These are phyloP conservation scores for Andrena hattorfiana DNA, from an alignment of 2,888 invertebrate species.

Conservation along the genomic window DNA sequence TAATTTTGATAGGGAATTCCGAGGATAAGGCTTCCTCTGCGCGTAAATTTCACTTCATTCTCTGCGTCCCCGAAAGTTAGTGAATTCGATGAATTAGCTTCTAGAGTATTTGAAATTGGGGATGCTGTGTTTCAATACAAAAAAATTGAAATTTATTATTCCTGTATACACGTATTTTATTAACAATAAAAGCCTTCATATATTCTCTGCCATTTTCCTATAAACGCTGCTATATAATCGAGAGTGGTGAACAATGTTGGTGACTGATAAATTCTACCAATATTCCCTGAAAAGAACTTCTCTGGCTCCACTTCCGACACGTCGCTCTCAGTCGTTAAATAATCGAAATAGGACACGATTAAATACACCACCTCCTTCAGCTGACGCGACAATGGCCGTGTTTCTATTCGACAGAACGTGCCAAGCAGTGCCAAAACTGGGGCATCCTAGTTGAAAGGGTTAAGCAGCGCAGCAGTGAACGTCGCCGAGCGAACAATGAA, in stretches of 20 bases:
- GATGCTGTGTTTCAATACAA: neutral
- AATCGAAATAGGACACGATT: no score
- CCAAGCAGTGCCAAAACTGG: constrained; percentile 25
- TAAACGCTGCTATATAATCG: no score
- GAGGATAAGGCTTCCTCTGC: neutral
- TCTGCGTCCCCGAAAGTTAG: neutral
- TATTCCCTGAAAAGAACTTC: no score
- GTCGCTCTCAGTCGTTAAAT: no score
- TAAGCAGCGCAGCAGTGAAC: constrained; percentile 13
- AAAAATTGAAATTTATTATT: no score
- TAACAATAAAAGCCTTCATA: no score
- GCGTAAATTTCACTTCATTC: neutral
- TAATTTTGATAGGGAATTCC: constrained; percentile 37
- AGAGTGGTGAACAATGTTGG: no score
- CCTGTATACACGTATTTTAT: no score
- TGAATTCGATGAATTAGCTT: neutral
- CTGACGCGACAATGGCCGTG: neutral
- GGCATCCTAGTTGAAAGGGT: constrained; percentile 12
- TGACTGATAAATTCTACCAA: no score
- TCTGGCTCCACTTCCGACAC: no score
- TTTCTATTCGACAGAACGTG: constrained; percentile 4
- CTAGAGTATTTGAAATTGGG: neutral
- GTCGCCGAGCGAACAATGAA: constrained; percentile 23
- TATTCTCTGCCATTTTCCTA: no score
- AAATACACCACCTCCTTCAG: constrained; percentile 1